A percentile compares a stretch with the other conserved stretches of the same genome.
These are phyloP conservation scores for Bubo scandiacus DNA, from an alignment of 2,113 vertebrate species.

Conservation along the genomic window DNA sequence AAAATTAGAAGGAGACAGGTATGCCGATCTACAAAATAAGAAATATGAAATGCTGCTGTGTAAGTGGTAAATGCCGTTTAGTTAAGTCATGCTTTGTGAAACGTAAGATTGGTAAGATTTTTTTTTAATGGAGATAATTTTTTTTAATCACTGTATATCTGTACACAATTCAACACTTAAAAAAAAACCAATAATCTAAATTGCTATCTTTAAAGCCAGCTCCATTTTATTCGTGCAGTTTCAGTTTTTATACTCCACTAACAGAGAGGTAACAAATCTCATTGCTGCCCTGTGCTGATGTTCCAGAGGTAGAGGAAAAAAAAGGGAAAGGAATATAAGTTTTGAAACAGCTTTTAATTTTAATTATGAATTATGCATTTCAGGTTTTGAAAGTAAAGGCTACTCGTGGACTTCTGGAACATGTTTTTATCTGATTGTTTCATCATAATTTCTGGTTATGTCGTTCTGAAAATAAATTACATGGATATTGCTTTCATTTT, in stretches of 20 bases:
- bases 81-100: neutral
- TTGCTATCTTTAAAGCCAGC: neutral
- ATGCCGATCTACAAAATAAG: neutral
- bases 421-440: neutral
- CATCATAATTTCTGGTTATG: neutral
- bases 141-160: neutral
- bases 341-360: neutral
- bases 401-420: neutral
- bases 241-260: neutral
- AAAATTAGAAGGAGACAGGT: conserved; percentile 99
- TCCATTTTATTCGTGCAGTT: neutral
- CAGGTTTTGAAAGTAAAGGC: neutral
- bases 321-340: neutral
- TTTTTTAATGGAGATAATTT: neutral
- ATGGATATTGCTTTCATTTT: neutral
- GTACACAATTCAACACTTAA: neutral
- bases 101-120: neutral
- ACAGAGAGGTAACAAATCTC: neutral
- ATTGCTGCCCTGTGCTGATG: neutral
- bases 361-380: neutral
- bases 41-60: neutral
- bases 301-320: neutral
- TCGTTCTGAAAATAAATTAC: neutral
- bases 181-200: neutral
- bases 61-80: neutral